Base-by-base conservation (phyloP, 2,888 invertebrate species). In the Physocephala rufipes region DNA sequence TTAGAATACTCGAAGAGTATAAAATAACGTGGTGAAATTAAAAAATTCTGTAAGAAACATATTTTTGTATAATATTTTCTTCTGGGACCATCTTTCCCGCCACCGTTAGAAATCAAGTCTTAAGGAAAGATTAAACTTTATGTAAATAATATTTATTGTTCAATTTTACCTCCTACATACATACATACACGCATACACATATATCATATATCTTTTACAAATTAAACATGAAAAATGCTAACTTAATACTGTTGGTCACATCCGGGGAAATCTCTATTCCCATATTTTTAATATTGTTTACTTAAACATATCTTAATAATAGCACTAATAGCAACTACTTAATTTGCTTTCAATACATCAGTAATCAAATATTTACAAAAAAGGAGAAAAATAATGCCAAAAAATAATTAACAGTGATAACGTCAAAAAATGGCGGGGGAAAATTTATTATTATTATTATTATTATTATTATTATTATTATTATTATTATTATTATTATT, bases 221-320 rank as follows among this genome's bases (percentile, higher is more conserved):
- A 53, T 24, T 16, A 58, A n/a, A n/a, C n/a, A n/a, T n/a, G n/a
- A n/a, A 36, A 36, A 36, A 21, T 21, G 53, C 21, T 36, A 21
- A 30, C 58, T 55, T 67, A 67, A 67, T 67, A 67, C 55, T 67
- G 67, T 67, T 43, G 67, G 45, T 66, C 24, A 43, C 55, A 30
- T 66, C 19, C 1, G 21, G 12, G 26, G 21, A 67, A 26, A 36
- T 21, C 24, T 45, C 21, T 7, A 49, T 49, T 55, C 24, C 4
- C 53, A 24, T 24, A 26, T 28, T 58, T 58, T 28, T 28, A 15
- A 3, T 58, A 28, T 26, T 58, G 0, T 58, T 28, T 28, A 15
- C 28, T 58, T 58, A 58, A 58, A 58, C 58, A 26, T 58, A 58
- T 58, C 24, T 58, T 24, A 28, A 58, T 13, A 58, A 58, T 58